Conservation (phyloP, 30 jellyfish, hydroid and myxozoan genomes). For the Pelagia noctiluca region DNA sequence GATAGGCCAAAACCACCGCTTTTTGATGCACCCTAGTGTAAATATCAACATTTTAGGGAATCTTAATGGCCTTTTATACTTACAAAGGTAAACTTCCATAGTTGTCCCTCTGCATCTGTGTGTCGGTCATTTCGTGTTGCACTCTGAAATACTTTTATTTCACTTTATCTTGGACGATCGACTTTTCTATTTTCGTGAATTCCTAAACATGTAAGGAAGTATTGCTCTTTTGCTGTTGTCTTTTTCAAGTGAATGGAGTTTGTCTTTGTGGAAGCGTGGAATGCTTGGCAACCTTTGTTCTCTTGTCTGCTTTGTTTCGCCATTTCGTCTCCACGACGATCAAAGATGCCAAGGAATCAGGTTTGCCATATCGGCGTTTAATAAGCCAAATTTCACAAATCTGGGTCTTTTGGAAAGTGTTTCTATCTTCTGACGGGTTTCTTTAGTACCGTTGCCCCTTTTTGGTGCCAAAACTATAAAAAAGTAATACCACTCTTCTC, state of each 20-base stretch:
- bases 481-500: too few relatives aligned
- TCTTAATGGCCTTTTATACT: conserved; percentile 16
- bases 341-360: conserved; percentile 6
- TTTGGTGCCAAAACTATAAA: too few relatives aligned
- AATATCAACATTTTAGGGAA: background rate
- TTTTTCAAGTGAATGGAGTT: background rate
- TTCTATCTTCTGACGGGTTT: too few relatives aligned
- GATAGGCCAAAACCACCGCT: background rate
- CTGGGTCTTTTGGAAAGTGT: too few relatives aligned
- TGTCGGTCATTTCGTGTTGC: conserved; percentile 60
- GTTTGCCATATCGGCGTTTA: too few relatives aligned
- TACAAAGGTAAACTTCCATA: conserved; percentile 79
- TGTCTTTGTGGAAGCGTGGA: background rate
- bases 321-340: background rate
- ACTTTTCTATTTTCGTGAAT: background rate
- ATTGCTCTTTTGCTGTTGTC: background rate
- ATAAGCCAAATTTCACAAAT: too few relatives aligned
- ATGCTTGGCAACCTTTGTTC: background rate
- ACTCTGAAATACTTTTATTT: too few relatives aligned
- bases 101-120: conserved; percentile 66
- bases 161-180: too few relatives aligned
- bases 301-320: background rate
- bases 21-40: background rate
- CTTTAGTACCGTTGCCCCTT: too few relatives aligned
- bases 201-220: background rate